These are phyloP conservation scores for Achlya flavicornis DNA, from an alignment of 2,888 invertebrate genomes.

Conservation along the genomic window DNA sequence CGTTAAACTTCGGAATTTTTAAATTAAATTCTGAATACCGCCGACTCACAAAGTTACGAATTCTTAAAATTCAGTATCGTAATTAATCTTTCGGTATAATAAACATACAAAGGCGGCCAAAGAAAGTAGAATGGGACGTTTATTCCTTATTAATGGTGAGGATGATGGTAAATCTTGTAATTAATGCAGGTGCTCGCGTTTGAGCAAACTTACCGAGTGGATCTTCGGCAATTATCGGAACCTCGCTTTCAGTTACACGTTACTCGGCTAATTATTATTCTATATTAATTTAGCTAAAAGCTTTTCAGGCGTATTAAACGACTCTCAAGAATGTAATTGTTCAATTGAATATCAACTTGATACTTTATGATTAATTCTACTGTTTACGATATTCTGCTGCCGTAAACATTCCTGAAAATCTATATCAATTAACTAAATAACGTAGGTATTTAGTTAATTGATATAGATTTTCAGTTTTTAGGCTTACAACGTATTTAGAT, in stretches of 20 bases:
- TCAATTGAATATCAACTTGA: conserved; percentile 54
- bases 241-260: conserved; percentile 65
- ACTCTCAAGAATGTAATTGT: conserved; percentile 55
- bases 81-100: conserved; percentile 79
- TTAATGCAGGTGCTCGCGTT: conserved; percentile 77
- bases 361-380: conserved; percentile 44
- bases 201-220: conserved; percentile 57
- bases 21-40: conserved; percentile 81
- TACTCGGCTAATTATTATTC: conserved; percentile 62
- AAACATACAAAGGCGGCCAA: conserved; percentile 65
- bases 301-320: conserved; percentile 55
- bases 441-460: too few relatives aligned
- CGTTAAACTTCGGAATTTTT: conserved; percentile 82
- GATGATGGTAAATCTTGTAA: conserved; percentile 78
- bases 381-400: conserved; percentile 41
- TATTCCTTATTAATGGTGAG: conserved; percentile 75
- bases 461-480: neutral
- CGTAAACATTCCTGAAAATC: conserved; percentile 30
- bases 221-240: conserved; percentile 72
- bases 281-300: conserved; percentile 68
- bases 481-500: neutral
- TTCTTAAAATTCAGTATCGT: conserved; percentile 78
- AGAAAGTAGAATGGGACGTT: conserved; percentile 59
- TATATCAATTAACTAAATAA: neutral
- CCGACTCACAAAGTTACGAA: conserved; percentile 75